phyloP scores from a whole-genome alignment of 2,888 invertebrate genomes.

The Eledona agricola region DNA sequence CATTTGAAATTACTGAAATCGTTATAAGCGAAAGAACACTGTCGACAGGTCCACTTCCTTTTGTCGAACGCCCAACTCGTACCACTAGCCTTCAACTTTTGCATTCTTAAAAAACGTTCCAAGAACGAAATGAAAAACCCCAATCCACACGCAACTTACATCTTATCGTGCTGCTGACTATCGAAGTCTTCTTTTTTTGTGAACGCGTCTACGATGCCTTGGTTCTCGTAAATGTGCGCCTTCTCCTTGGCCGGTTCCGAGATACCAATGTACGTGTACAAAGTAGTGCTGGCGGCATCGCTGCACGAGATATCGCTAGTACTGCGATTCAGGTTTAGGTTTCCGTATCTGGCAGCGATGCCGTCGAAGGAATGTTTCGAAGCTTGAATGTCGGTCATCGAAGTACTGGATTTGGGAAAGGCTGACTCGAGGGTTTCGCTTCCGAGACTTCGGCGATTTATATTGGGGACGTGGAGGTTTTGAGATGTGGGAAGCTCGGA shows the following conservation, averaged over 20 bases:
- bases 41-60: conserved; percentile 87
- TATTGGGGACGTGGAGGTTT: conserved; percentile 53
- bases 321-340: conserved; percentile 53
- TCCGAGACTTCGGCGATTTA: conserved; percentile 60
- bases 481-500: conserved; percentile 61
- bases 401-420: conserved; percentile 60
- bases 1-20: conserved; percentile 81
- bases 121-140: conserved; percentile 1
- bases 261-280: conserved; percentile 61
- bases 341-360: conserved; percentile 44
- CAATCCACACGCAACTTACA: conserved; percentile 49
- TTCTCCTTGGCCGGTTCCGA: conserved; percentile 57
- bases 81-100: conserved; percentile 53
- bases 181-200: conserved; percentile 52
- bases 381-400: conserved; percentile 61
- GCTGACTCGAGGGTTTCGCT: conserved; percentile 52
- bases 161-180: conserved; percentile 54
- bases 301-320: conserved; percentile 53
- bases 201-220: conserved; percentile 56
- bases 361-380: conserved; percentile 48
- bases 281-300: conserved; percentile 48
- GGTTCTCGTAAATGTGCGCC: conserved; percentile 60
- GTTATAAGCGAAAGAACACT: conserved; percentile 90
- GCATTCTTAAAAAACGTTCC: conserved; percentile 48
- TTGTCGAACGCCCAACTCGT: conserved; percentile 56